These are phyloP conservation scores for Candidula unifasciata DNA, from an alignment of 2,888 invertebrate genomes.

Conservation along the genomic window DNA sequence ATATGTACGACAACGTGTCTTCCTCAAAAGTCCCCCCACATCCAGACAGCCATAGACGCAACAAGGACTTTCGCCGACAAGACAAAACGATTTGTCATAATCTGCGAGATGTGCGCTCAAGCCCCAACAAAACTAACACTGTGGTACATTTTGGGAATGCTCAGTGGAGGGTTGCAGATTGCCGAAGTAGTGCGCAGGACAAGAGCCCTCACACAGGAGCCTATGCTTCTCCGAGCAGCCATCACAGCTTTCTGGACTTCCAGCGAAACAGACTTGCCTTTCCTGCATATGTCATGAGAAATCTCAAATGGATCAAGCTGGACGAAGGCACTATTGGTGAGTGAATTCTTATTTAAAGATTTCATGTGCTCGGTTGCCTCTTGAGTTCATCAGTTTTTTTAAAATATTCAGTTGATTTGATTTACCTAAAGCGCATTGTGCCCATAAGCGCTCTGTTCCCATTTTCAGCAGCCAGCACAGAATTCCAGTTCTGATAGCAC, in stretches of 20 bases:
- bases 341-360: neutral
- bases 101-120: neutral
- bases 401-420: too few relatives aligned
- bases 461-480: too few relatives aligned
- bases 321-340: constrained; percentile 62
- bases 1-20: constrained; percentile 53
- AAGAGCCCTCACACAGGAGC: neutral
- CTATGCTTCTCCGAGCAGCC: neutral
- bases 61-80: neutral
- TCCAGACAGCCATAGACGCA: too few relatives aligned
- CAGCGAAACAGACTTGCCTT: constrained; percentile 53
- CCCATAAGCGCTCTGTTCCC: too few relatives aligned
- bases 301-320: constrained; percentile 65
- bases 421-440: too few relatives aligned
- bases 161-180: neutral
- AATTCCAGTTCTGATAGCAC: too few relatives aligned
- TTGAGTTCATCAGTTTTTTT: too few relatives aligned
- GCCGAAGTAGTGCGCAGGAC: neutral
- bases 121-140: neutral
- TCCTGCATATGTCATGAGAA: constrained; percentile 59
- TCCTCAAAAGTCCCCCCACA: constrained; percentile 12
- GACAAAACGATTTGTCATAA: neutral
- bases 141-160: neutral
- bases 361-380: too few relatives aligned
- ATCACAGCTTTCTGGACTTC: constrained; percentile 30